Percentiles rank a stretch among this genome's conserved stretches.
Evolutionary conservation across 2,888 invertebrate genomes (phyloP).

Genomic region (Tenthredo mesomela): DNA sequence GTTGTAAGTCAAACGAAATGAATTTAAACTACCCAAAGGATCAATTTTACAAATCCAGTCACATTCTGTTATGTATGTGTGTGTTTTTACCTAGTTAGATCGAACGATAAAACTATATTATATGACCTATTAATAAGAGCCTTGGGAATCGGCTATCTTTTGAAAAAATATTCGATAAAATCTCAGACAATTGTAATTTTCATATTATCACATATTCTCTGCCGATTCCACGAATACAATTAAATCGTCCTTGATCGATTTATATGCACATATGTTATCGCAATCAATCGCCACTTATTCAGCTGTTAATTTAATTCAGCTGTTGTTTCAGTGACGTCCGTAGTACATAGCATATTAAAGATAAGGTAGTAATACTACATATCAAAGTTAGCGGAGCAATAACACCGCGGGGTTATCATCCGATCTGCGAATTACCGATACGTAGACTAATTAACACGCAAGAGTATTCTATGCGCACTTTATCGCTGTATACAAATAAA

Average conservation of each 20-base stretch:
- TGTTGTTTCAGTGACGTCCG: not conserved
- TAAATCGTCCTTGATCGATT: conserved; percentile 9
- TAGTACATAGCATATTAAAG: not conserved
- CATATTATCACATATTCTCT: not conserved
- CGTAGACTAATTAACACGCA: not conserved
- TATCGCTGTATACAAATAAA: not conserved
- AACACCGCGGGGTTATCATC: not conserved
- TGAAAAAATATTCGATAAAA: not conserved
- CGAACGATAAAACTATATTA: not conserved
- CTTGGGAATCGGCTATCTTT: not conserved
- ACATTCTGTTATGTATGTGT: too few species aligned
- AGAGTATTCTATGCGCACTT: not conserved
- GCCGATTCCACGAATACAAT: not conserved
- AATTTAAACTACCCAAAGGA: not conserved
- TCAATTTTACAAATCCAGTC: too few species aligned
- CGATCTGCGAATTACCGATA: not conserved
- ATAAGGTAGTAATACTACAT: not conserved
- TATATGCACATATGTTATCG: not conserved
- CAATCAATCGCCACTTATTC: not conserved
- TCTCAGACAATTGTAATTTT: not conserved
- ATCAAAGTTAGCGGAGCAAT: not conserved
- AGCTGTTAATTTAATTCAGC: not conserved
- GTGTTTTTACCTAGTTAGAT: not conserved
- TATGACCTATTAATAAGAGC: not conserved
- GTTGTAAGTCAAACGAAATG: not conserved